A percentile compares a stretch with the other conserved stretches of the same genome.
Evolutionary conservation across 2,113 vertebrate species (phyloP).

Genomic region (Bufo gargarizans): DNA sequence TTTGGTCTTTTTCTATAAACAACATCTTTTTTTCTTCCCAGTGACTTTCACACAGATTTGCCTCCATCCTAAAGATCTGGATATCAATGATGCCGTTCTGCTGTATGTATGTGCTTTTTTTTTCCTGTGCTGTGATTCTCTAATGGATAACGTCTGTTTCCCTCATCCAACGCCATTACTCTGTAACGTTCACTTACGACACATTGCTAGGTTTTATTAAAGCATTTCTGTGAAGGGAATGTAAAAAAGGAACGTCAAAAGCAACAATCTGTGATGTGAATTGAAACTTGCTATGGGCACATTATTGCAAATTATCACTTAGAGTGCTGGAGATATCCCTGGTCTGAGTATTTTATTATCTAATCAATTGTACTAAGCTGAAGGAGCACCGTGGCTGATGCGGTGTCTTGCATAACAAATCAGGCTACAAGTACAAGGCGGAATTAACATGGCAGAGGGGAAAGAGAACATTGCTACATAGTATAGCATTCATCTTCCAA

Average conservation of each 20-base stretch:
- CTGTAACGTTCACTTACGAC: not conserved
- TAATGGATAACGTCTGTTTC: not conserved
- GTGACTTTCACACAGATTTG: not conserved
- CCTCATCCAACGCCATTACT: not conserved
- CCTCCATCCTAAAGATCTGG: not conserved
- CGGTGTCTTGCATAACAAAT: not conserved
- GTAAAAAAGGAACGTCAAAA: not conserved
- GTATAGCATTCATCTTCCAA: not conserved
- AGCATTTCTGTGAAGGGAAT: not conserved
- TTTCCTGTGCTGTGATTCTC: not conserved
- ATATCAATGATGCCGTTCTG: not conserved
- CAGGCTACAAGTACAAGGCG: not conserved
- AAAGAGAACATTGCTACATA: not conserved
- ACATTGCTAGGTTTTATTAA: not conserved
- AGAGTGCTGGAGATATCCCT: not conserved
- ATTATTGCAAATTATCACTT: slow-evolving; percentile 31
- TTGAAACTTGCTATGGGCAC: not conserved
- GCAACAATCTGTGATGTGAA: not conserved
- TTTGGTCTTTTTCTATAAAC: slow-evolving; percentile 20
- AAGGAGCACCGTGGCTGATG: not conserved
- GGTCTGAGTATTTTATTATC: slow-evolving; percentile 39
- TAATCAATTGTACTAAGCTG: slow-evolving; percentile 28
- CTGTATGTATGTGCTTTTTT: not conserved
- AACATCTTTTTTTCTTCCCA: not conserved
- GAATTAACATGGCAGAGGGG: not conserved